Conservation (phyloP, 2,888 invertebrate species). For the Exephanes ischioxanthus region DNA sequence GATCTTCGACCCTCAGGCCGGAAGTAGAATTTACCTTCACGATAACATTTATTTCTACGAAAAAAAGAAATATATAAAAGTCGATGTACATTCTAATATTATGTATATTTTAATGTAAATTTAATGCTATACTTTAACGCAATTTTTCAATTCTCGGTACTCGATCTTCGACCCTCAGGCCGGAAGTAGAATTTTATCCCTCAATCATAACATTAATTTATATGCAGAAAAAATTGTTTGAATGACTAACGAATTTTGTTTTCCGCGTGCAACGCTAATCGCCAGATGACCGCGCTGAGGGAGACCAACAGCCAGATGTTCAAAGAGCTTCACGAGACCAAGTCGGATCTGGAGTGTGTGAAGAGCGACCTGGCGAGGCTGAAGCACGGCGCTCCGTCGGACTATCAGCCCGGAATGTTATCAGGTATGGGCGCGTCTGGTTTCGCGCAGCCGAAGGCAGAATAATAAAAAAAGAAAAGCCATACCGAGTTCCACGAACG, state of each 20-base stretch:
- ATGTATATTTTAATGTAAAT: too few species aligned
- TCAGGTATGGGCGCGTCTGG: constrained; percentile 76
- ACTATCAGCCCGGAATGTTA: constrained; percentile 84
- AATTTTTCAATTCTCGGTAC: too few species aligned
- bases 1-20: too few species aligned
- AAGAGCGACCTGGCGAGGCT: constrained; percentile 79
- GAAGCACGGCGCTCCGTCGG: constrained; percentile 77
- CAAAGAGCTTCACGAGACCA: constrained; percentile 91
- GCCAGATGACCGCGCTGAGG: constrained; percentile 86
- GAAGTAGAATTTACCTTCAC: too few species aligned
- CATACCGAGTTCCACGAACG: not conserved
- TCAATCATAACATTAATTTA: too few species aligned
- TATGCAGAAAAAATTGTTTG: too few species aligned
- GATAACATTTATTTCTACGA: too few species aligned
- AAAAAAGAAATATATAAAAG: too few species aligned
- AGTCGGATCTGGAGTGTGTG: constrained; percentile 86
- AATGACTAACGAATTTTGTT: constrained; percentile 11
- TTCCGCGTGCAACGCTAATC: not conserved
- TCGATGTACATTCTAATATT: too few species aligned
- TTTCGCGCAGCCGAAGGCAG: constrained; percentile 38
- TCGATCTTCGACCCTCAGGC: too few species aligned
- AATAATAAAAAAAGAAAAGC: constrained; percentile 21
- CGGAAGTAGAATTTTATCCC: too few species aligned
- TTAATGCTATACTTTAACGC: too few species aligned
- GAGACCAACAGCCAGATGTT: constrained; percentile 91